Evolutionary conservation across 2,888 invertebrate genomes (phyloP), one percentile per base, ranked within the genome.

Genomic region (Harpalus rubripes): DNA sequence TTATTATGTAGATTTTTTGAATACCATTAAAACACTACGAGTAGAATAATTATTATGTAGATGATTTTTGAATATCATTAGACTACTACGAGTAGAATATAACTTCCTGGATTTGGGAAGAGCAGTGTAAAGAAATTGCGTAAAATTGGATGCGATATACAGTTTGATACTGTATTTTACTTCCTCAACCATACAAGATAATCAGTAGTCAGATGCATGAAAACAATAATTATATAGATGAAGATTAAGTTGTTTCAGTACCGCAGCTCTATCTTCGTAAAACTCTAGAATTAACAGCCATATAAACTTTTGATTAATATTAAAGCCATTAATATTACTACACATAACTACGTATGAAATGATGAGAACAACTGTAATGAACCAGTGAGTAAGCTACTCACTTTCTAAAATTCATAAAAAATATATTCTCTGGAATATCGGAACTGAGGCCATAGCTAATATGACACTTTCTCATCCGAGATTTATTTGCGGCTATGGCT

Each of bases 391-490:
- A 7, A 32, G 32, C 68, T 39, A 15, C 32, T 68, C 15, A 68
- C 68, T 68, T 68, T 68, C 68, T 68, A 68, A 68, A 41, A 68
- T 39, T 63, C 32, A 7, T 2, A 68, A 68, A 68, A 68, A 68
- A 10, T 32, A 68, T 32, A 68, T 68, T 68, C 22, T 7, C 16
- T 63, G 22, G 5, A 10, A 32, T 68, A 68, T 68, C 68, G 68
- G 68, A 68, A 68, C 68, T 68, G n/a, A 32, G 10, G 26, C 26
- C 68, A 68, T 68, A 68, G 26, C 68, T 68, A 68, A 68, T n/a
- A 68, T 68, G 68, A 68, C 68, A 68, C 68, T 68, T 68, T 68
- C 68, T 68, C 68, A 68, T 68, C 68, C 2, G n/a, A 39, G 68
- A 68, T 68, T 68, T 68, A 68, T 68, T 12, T 15, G 12, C 39